These are phyloP conservation scores for Xerus inauris DNA, from an alignment of 2,113 vertebrate genomes.

Conservation along the genomic window DNA sequence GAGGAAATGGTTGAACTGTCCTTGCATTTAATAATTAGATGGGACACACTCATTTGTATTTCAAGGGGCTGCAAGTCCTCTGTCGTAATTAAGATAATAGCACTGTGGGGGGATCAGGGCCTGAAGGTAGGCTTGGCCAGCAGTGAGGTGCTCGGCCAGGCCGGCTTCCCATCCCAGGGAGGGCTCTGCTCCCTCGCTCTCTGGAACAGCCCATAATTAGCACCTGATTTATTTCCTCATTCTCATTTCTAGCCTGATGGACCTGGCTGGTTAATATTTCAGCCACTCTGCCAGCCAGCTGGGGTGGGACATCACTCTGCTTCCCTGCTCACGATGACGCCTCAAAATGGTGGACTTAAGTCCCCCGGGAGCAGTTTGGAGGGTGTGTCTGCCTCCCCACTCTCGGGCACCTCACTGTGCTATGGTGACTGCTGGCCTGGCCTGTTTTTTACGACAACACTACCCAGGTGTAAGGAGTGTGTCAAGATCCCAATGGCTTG, in stretches of 20 bases:
- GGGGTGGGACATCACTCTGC: background rate
- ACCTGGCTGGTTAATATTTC: background rate
- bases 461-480: background rate
- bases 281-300: background rate
- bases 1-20: constrained; percentile 39
- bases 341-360: background rate
- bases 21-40: constrained; percentile 51
- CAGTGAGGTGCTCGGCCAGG: rapidly evolving
- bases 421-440: rapidly evolving
- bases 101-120: background rate
- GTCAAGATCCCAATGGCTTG: background rate
- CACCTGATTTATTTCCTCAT: constrained; percentile 80
- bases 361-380: background rate
- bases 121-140: background rate
- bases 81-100: constrained; percentile 64
- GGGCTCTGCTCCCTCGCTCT: background rate
- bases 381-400: background rate
- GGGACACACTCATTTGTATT: constrained; percentile 44
- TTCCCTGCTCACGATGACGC: background rate
- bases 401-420: rapidly evolving
- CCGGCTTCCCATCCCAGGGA: background rate
- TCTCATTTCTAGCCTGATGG: constrained; percentile 80
- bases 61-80: constrained; percentile 40
- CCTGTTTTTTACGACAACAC: rapidly evolving
- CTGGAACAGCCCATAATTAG: constrained; percentile 65